These are phyloP conservation scores for Orchesella cincta DNA, from an alignment of 1,140 invertebrate genomes.

Conservation along the genomic window DNA sequence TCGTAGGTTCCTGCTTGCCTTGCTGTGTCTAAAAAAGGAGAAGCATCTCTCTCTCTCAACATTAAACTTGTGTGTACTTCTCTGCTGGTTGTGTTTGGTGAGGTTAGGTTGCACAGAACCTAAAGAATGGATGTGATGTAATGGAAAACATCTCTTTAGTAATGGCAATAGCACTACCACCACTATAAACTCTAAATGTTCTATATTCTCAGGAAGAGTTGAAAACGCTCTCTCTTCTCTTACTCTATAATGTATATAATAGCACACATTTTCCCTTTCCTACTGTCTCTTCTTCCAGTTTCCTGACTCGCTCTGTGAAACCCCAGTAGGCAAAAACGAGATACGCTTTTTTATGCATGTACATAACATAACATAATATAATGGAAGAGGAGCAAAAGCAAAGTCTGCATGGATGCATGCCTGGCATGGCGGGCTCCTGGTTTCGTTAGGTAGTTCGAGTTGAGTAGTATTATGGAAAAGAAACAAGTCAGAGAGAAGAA, in stretches of 20 bases:
- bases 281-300: not conserved
- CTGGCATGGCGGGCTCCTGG: no score
- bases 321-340: no score
- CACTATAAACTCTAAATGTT: not conserved
- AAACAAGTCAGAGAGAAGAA: no score
- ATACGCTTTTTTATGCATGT: no score
- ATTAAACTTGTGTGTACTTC: no score
- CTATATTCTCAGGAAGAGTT: not conserved
- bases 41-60: not conserved
- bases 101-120: not conserved
- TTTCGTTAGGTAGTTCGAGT: no score
- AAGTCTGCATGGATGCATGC: no score
- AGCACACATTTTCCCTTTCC: not conserved
- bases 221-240: not conserved
- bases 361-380: no score
- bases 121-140: slow-evolving; percentile 14
- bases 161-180: not conserved
- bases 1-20: slow-evolving; percentile 5
- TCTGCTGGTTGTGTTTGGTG: not conserved
- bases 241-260: not conserved
- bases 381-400: no score
- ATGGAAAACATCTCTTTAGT: not conserved
- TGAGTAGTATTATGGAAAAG: no score
- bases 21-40: not conserved
- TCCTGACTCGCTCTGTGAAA: no score